These are phyloP conservation scores for Mirza zaza DNA, from an alignment of 2,113 vertebrate genomes.

Conservation along the genomic window DNA sequence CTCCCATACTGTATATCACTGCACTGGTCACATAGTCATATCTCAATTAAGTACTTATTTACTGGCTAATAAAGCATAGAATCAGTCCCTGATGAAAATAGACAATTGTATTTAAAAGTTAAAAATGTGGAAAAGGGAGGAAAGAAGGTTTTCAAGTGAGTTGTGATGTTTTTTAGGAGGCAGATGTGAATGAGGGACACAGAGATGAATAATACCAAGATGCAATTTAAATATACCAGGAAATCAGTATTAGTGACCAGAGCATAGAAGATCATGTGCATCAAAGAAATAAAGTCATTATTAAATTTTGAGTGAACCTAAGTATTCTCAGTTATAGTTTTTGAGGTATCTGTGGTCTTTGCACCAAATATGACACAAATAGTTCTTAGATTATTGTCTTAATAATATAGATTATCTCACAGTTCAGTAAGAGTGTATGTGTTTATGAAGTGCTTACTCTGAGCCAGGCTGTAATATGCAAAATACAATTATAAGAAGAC, in stretches of 20 bases:
- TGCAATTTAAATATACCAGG: background rate
- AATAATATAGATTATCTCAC: background rate
- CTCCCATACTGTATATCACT: background rate
- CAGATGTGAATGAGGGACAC: background rate
- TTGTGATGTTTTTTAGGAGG: background rate
- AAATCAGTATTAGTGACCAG: background rate
- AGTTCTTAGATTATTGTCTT: background rate
- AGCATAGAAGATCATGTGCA: background rate
- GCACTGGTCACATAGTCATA: background rate
- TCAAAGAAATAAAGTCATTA: background rate
- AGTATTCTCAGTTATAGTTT: background rate
- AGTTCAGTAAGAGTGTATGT: background rate
- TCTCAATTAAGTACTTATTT: slow-evolving; percentile 5
- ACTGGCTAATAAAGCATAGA: background rate
- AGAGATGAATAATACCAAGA: background rate
- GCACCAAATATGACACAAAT: background rate
- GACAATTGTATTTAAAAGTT: background rate
- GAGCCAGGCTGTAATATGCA: background rate
- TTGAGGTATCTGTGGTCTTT: background rate
- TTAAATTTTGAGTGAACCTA: background rate
- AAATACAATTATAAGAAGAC: background rate
- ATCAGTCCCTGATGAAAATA: background rate
- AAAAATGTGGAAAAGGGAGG: background rate
- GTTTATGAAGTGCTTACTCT: background rate
- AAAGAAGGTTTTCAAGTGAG: background rate